Percentiles rank a stretch among this genome's conserved stretches.
phyloP scores from a whole-genome alignment of 2,888 invertebrate genomes.

The Blera fallax region DNA sequence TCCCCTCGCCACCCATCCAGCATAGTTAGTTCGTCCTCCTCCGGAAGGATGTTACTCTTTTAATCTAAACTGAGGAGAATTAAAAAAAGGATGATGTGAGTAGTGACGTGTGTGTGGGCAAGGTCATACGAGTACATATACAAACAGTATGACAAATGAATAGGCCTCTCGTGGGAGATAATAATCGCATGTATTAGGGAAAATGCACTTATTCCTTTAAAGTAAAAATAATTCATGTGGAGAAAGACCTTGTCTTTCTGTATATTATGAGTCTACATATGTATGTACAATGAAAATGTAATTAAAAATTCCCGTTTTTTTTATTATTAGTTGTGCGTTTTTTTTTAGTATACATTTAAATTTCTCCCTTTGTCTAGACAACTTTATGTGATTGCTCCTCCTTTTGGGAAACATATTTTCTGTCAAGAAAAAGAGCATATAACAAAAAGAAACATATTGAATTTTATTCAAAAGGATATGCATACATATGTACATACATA shows the following conservation, averaged over 20 bases:
- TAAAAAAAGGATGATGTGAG: neutral
- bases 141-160: slow-evolving; percentile 10
- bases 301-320: neutral
- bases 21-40: slow-evolving; percentile 7
- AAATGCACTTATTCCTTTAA: neutral
- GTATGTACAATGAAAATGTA: neutral
- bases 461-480: slow-evolving; percentile 4
- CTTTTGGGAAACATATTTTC: neutral
- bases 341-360: neutral
- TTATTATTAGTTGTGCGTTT: slow-evolving; percentile 17
- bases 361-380: slow-evolving; percentile 25
- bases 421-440: neutral
- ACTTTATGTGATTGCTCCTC: neutral
- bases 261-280: too few species aligned
- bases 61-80: slow-evolving; percentile 6
- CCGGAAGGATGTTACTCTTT: slow-evolving; percentile 37
- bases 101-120: slow-evolving; percentile 17
- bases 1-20: neutral
- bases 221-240: neutral
- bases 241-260: slow-evolving; percentile 34
- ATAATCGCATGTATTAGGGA: neutral
- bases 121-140: slow-evolving; percentile 40
- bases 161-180: slow-evolving; percentile 8
- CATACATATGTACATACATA: neutral
- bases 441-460: neutral